These are phyloP conservation scores for Eubasilissa splendida DNA, from an alignment of 2,888 invertebrate genomes.

Conservation along the genomic window DNA sequence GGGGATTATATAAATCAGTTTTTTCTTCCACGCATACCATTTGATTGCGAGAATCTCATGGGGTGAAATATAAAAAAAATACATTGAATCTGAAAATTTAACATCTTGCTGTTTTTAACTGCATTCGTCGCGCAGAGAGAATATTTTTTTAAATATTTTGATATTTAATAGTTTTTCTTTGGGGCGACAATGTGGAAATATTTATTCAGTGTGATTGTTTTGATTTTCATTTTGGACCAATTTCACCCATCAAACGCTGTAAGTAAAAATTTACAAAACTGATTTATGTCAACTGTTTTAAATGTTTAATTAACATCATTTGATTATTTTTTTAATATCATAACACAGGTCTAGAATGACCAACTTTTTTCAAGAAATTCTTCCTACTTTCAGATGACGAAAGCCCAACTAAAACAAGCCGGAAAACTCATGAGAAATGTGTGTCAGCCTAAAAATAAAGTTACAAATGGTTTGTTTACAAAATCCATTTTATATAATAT, in stretches of 20 bases:
- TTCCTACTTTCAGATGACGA: constrained; percentile 67
- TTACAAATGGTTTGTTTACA: constrained; percentile 69
- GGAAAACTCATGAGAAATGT: constrained; percentile 76
- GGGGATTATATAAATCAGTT: constrained; percentile 8
- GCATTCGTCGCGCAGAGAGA: neutral
- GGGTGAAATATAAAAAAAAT: constrained; percentile 6
- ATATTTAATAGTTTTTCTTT: neutral
- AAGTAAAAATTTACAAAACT: constrained; percentile 59
- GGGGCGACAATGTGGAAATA: neutral
- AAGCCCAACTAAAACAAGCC: constrained; percentile 77
- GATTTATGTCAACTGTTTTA: neutral
- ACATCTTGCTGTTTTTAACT: neutral
- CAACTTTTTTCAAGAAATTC: neutral
- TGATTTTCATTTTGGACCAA: neutral
- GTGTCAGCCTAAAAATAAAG: constrained; percentile 77
- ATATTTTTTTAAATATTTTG: neutral
- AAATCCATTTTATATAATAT: too few relatives aligned
- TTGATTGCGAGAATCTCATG: neutral
- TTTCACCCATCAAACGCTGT: constrained; percentile 63
- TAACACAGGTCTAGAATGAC: too few relatives aligned
- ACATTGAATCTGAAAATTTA: too few relatives aligned
- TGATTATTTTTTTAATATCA: neutral
- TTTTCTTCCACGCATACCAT: constrained; percentile 7
- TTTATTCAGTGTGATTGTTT: neutral
- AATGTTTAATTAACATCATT: too few relatives aligned